These are phyloP conservation scores for Plagodis pulveraria DNA, from an alignment of 2,888 invertebrate species.

Conservation along the genomic window DNA sequence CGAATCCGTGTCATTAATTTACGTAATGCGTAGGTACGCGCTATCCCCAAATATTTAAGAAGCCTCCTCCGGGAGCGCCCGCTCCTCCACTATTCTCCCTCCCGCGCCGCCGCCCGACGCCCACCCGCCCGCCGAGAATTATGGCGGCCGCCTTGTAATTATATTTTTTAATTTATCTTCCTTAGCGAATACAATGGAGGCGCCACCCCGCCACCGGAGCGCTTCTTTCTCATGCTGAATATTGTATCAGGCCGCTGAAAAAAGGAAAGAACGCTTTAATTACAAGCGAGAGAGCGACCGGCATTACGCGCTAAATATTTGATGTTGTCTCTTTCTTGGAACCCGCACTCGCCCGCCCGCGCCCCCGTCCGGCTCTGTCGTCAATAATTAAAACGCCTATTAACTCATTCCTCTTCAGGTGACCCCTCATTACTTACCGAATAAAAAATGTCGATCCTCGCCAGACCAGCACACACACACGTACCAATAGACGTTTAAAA, in stretches of 20 bases:
- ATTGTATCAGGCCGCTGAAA: slow-evolving; percentile 85
- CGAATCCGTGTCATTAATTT: slow-evolving; percentile 86
- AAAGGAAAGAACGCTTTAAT: slow-evolving; percentile 85
- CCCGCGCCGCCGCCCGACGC: slow-evolving; percentile 57
- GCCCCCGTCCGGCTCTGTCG: slow-evolving; percentile 54
- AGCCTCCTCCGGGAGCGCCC: slow-evolving; percentile 84
- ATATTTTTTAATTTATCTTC: slow-evolving; percentile 90
- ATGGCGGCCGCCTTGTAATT: slow-evolving; percentile 88
- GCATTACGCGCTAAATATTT: slow-evolving; percentile 83
- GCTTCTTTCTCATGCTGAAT: slow-evolving; percentile 85
- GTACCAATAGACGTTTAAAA: slow-evolving; percentile 33
- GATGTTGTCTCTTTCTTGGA: slow-evolving; percentile 80
- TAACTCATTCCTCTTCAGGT: slow-evolving; percentile 80
- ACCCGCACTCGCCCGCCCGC: slow-evolving; percentile 39
- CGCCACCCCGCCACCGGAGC: slow-evolving; percentile 83
- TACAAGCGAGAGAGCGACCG: slow-evolving; percentile 83
- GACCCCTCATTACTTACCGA: slow-evolving; percentile 72
- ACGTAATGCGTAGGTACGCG: slow-evolving; percentile 86
- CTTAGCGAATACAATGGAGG: slow-evolving; percentile 87
- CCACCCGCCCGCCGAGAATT: slow-evolving; percentile 83
- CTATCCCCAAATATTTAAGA: slow-evolving; percentile 86
- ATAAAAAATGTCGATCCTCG: slow-evolving; percentile 57
- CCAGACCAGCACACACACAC: slow-evolving; percentile 41
- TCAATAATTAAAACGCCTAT: slow-evolving; percentile 83
- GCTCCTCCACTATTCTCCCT: slow-evolving; percentile 77